phyloP scores from a whole-genome alignment of 2,113 vertebrate species.

The Hyla sarda region DNA sequence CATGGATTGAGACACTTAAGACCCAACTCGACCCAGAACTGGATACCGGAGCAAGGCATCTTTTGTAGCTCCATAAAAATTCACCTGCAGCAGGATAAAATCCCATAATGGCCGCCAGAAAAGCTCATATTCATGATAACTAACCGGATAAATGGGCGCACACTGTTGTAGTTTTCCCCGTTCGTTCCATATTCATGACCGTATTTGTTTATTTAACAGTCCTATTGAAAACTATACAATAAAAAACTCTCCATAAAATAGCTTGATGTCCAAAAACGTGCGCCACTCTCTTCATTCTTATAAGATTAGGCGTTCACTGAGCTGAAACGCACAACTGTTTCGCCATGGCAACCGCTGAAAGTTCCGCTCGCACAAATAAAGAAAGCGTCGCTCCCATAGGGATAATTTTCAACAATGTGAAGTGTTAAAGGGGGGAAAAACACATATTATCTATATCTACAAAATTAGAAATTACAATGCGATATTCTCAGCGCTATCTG shows the following conservation, averaged over 20 bases:
- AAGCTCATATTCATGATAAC: no score
- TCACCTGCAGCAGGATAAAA: no score
- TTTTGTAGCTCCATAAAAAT: no score
- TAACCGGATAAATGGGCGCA: no score
- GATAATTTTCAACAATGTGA: constrained; percentile 61
- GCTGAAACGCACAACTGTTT: constrained; percentile 69
- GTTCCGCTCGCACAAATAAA: constrained; percentile 52
- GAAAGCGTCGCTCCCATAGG: constrained; percentile 50
- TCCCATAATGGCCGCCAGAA: no score
- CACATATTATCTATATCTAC: constrained; percentile 22
- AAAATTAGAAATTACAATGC: constrained; percentile 59
- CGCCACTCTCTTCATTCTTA: constrained; percentile 52
- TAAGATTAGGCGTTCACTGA: constrained; percentile 65
- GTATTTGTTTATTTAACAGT: neutral
- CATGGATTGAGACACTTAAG: no score
- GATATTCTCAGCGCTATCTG: constrained; percentile 21
- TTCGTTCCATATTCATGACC: neutral
- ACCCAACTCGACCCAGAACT: no score
- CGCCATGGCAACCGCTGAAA: constrained; percentile 66
- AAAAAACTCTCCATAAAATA: constrained; percentile 7
- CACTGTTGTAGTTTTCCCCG: no score
- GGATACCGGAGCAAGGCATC: no score
- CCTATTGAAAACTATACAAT: neutral
- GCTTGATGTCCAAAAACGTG: constrained; percentile 31
- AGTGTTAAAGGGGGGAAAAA: constrained; percentile 44